phyloP scores from a whole-genome alignment of 2,113 vertebrate species.

The Monopterus albus region DNA sequence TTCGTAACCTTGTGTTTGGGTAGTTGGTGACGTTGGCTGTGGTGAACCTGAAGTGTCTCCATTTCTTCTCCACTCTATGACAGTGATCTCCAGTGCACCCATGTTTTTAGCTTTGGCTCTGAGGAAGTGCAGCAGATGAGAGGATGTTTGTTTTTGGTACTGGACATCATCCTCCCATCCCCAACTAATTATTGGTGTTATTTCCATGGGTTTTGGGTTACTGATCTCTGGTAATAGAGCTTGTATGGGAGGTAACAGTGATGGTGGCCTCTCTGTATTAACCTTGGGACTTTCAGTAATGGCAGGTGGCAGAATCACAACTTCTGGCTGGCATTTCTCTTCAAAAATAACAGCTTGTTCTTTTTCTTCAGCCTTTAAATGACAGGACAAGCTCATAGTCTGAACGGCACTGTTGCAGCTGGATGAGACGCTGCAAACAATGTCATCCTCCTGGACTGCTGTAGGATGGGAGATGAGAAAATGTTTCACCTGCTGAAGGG shows the following conservation, averaged over 20 bases:
- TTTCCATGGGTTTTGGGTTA: conserved; percentile 27
- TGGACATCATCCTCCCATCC: conserved; percentile 45
- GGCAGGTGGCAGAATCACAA: conserved; percentile 21
- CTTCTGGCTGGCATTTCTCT: conserved; percentile 23
- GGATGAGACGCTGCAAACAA: conserved; percentile 3
- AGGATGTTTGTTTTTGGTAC: conserved; percentile 79
- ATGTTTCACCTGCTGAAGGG: conserved; percentile 44
- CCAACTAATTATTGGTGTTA: conserved; percentile 25
- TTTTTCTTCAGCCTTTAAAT: conserved; percentile 21
- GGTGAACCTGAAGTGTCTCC: not conserved
- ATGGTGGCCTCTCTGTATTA: conserved; percentile 24
- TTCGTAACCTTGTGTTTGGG: conserved; percentile 29
- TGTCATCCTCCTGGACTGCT: conserved; percentile 24
- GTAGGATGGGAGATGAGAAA: conserved; percentile 25
- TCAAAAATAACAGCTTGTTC: conserved; percentile 19
- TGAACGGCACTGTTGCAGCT: conserved; percentile 5
- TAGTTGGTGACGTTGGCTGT: not conserved
- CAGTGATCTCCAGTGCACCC: conserved; percentile 26
- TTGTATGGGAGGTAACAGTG: conserved; percentile 34
- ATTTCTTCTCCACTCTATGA: conserved; percentile 15
- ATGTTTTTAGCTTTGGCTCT: conserved; percentile 48
- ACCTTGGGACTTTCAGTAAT: conserved; percentile 3
- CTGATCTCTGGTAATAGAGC: conserved; percentile 20
- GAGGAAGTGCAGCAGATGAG: conserved; percentile 76
- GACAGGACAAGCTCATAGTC: not conserved